Evolutionary conservation across 2,888 invertebrate genomes (phyloP).

Genomic region (Allolobophora icterica): DNA sequence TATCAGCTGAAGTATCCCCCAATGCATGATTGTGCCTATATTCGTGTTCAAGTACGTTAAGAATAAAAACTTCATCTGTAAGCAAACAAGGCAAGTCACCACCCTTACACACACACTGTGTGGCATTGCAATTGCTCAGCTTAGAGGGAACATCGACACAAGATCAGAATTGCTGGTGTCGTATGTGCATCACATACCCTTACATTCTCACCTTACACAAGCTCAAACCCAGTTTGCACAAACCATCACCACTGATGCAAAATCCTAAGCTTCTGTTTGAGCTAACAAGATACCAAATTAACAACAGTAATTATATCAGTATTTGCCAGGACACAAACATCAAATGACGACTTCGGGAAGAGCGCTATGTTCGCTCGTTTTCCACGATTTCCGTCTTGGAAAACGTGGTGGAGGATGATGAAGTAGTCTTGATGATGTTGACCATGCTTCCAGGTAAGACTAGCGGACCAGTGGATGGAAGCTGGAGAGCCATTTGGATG

Average conservation of each 20-base stretch:
- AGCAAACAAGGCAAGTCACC: background rate
- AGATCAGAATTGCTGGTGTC: background rate
- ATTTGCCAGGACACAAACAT: background rate
- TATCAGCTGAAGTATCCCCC: no score
- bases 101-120: background rate
- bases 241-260: background rate
- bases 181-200: background rate
- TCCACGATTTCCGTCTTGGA: background rate
- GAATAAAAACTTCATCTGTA: background rate
- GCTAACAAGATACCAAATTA: background rate
- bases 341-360: background rate
- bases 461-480: constrained; percentile 6
- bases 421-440: background rate
- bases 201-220: background rate
- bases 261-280: background rate
- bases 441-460: constrained; percentile 1
- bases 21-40: background rate
- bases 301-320: constrained; percentile 18
- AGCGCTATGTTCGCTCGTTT: constrained; percentile 4
- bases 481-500: constrained; percentile 21
- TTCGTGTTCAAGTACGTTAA: background rate
- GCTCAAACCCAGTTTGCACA: background rate
- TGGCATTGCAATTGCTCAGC: no score
- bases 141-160: no score
- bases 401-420: background rate